Evolutionary conservation across 2,797 vertebrate genomes (phyloP).

Genomic region (Nannoperca obscura): DNA sequence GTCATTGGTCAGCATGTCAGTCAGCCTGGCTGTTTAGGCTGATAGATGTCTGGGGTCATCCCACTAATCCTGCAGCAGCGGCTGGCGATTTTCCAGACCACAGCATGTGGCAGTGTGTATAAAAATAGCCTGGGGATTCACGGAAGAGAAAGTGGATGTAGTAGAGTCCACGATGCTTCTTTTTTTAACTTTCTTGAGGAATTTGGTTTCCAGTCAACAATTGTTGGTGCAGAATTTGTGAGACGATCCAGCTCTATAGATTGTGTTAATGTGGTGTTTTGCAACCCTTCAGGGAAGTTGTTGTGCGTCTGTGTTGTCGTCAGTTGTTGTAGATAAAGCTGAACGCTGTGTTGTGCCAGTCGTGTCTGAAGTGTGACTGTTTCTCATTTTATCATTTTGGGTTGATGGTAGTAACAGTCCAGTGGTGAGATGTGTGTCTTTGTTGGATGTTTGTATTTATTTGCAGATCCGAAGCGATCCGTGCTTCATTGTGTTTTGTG

Average conservation of each 20-base stretch:
- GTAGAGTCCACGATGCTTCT: constrained; percentile 10
- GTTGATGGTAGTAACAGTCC: not conserved
- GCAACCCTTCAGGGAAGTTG: constrained; percentile 53
- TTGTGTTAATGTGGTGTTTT: not conserved
- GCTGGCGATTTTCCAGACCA: constrained; percentile 60
- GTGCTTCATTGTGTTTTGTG: constrained; percentile 35
- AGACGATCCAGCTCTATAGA: not conserved
- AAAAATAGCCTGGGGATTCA: constrained; percentile 65
- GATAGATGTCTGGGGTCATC: constrained; percentile 46
- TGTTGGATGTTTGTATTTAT: constrained; percentile 15
- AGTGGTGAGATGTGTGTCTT: not conserved
- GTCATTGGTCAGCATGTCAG: constrained; percentile 34
- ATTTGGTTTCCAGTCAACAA: constrained; percentile 20
- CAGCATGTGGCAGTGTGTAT: constrained; percentile 47
- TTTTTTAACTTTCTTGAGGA: constrained; percentile 14
- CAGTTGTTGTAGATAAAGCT: constrained; percentile 14
- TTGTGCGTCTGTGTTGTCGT: constrained; percentile 26
- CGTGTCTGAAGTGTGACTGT: constrained; percentile 21
- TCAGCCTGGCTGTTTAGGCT: constrained; percentile 29
- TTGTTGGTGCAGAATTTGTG: constrained; percentile 20
- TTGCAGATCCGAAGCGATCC: not conserved
- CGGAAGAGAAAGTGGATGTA: constrained; percentile 52
- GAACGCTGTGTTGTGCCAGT: constrained; percentile 11
- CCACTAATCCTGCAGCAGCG: constrained; percentile 58
- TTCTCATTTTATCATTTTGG: constrained; percentile 9